Evolutionary conservation across 1,140 invertebrate genomes (phyloP).

Genomic region (Forficula auricularia): DNA sequence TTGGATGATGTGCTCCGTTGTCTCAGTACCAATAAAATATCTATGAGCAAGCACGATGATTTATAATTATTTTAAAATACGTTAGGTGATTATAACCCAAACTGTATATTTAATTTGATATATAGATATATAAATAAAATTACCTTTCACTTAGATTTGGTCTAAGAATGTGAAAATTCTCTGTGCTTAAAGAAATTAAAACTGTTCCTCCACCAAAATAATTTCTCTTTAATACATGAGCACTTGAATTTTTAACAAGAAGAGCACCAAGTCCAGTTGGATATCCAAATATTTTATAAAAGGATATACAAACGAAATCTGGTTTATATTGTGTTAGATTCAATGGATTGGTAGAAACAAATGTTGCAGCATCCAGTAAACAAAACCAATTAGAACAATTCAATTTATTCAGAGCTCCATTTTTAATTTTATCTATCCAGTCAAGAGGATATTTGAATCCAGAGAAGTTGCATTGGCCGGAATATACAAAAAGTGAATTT

Average conservation of each 20-base stretch:
- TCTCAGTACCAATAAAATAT: too few relatives aligned
- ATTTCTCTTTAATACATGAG: constrained; percentile 42
- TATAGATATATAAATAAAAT: too few relatives aligned
- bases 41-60: too few relatives aligned
- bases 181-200: constrained; percentile 51
- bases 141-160: constrained; percentile 50
- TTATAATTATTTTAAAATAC: too few relatives aligned
- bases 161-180: constrained; percentile 50
- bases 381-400: constrained; percentile 51
- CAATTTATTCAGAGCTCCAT: constrained; percentile 33
- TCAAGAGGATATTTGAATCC: constrained; percentile 71
- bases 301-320: constrained; percentile 83
- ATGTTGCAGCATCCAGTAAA: constrained; percentile 71
- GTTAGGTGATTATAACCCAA: too few relatives aligned
- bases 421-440: constrained; percentile 48
- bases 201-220: constrained; percentile 91
- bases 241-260: constrained; percentile 52
- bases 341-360: constrained; percentile 57
- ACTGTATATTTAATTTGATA: too few relatives aligned
- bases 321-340: constrained; percentile 54
- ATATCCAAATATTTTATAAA: constrained; percentile 97
- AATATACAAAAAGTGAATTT: constrained; percentile 65
- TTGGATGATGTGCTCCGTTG: too few relatives aligned
- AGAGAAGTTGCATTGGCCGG: constrained; percentile 89
- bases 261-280: constrained; percentile 86